A percentile compares a stretch with the other conserved stretches of the same genome.
Evolutionary conservation across 2,888 invertebrate genomes (phyloP).

Genomic region (Ormyrus pomaceus): DNA sequence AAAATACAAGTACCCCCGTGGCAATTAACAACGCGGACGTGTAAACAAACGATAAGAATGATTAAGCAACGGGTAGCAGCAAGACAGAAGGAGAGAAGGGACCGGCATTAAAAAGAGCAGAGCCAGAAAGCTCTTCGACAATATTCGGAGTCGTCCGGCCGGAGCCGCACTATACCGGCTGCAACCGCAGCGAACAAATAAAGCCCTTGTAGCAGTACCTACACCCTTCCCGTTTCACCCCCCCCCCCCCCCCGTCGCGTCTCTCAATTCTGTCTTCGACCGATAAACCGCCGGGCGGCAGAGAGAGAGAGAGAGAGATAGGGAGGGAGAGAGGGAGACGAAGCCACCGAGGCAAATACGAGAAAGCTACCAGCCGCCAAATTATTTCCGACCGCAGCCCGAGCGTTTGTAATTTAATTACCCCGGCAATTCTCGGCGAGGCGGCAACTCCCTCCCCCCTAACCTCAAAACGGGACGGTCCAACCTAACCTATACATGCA

Average conservation of each 20-base stretch:
- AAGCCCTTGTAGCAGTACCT: neutral
- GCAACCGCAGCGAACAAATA: neutral
- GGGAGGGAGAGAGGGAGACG: neutral
- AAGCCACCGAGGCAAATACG: constrained; percentile 60
- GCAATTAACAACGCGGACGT: neutral
- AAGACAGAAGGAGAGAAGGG: no score
- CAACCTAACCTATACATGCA: neutral
- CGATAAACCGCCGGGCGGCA: constrained; percentile 58
- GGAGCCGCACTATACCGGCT: no score
- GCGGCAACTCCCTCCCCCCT: constrained; percentile 36
- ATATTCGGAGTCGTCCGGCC: no score
- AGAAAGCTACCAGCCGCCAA: constrained; percentile 69
- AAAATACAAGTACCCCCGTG: no score
- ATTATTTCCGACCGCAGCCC: constrained; percentile 73
- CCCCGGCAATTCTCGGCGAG: constrained; percentile 65
- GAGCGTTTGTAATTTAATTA: constrained; percentile 72
- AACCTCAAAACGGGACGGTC: neutral
- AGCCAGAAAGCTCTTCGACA: no score
- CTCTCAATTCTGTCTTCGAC: constrained; percentile 51
- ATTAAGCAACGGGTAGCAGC: no score
- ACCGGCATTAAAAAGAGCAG: no score
- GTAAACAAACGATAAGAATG: no score
- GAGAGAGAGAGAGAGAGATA: constrained; percentile 7
- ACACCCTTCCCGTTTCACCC: neutral
- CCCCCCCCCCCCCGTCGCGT: constrained; percentile 7